Percentiles rank a stretch among this genome's conserved stretches.
Evolutionary conservation across 2,113 vertebrate genomes (phyloP).

Genomic region (Alexandromys fortis): DNA sequence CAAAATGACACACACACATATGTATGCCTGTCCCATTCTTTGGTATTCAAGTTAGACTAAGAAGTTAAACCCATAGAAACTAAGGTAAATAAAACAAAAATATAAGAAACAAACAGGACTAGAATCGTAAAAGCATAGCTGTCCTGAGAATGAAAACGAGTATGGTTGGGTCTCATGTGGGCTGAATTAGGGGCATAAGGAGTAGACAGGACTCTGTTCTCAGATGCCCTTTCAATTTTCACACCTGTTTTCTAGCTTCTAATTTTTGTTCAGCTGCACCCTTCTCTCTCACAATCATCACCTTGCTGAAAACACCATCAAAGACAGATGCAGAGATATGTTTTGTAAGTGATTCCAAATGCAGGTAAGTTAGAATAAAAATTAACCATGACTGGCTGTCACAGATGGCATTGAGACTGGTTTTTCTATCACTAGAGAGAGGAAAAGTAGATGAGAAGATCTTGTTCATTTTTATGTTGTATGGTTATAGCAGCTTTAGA

Average conservation of each 20-base stretch:
- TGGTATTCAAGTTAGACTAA: background rate
- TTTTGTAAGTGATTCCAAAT: background rate
- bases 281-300: background rate
- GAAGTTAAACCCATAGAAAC: background rate
- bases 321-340: too few relatives aligned
- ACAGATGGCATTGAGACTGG: background rate
- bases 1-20: background rate
- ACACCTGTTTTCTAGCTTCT: background rate
- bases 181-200: background rate
- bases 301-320: background rate
- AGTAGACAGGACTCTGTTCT: background rate
- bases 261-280: background rate
- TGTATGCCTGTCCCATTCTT: background rate
- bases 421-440: background rate
- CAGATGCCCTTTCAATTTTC: background rate
- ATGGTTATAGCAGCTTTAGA: background rate
- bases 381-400: background rate
- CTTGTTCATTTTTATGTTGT: background rate
- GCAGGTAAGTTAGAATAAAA: background rate
- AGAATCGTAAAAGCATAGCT: background rate
- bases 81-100: background rate
- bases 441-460: background rate
- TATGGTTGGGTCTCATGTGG: background rate
- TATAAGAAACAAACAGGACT: background rate
- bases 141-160: background rate